Evolutionary conservation across 2,797 vertebrate genomes (phyloP).

Genomic region (Delichon dasypus): DNA sequence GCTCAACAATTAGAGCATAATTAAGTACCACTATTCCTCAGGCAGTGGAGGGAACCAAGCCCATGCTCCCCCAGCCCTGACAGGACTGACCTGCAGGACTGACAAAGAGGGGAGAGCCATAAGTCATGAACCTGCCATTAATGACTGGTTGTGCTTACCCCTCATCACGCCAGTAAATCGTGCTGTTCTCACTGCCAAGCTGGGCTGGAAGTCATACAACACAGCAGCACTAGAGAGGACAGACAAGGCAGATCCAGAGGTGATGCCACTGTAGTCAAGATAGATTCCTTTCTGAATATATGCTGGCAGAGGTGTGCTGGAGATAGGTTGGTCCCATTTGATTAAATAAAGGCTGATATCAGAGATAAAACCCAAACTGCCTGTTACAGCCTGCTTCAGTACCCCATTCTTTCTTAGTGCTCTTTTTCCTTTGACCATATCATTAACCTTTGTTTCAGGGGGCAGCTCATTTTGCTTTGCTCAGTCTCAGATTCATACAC

Average conservation of each 20-base stretch:
- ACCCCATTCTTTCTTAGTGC: neutral
- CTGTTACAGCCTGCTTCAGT: neutral
- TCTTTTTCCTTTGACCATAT: neutral
- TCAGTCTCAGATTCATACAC: neutral
- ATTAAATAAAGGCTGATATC: neutral
- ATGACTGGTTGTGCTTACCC: accelerated
- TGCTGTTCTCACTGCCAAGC: neutral
- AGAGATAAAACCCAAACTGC: neutral
- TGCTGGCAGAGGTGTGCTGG: neutral
- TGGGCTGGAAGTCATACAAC: neutral
- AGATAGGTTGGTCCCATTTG: neutral
- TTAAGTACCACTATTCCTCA: neutral
- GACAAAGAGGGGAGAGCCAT: neutral
- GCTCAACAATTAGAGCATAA: neutral
- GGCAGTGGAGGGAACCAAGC: neutral
- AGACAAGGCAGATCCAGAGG: neutral
- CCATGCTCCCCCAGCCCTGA: neutral
- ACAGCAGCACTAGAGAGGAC: neutral
- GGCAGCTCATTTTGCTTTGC: neutral
- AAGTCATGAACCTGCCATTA: neutral
- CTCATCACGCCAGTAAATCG: neutral
- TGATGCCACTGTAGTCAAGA: neutral
- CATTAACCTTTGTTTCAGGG: neutral
- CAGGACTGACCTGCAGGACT: neutral
- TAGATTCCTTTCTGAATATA: neutral